Evolutionary conservation across 2,113 vertebrate species (phyloP), one percentile per base, ranked within the genome.

Genomic region (Nothocercus julius): DNA sequence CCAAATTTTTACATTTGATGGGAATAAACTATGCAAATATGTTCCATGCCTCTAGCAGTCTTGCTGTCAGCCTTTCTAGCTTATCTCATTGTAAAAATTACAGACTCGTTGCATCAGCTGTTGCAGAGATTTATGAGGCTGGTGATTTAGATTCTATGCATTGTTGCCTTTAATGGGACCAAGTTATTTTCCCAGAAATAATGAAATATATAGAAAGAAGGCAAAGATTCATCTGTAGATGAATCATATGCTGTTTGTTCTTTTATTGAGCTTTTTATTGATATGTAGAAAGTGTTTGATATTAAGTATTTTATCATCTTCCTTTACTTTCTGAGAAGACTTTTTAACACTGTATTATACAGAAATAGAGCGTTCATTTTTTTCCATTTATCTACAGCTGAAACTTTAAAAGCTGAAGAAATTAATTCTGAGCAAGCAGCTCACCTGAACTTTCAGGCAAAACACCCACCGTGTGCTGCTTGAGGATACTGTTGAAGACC

Each of bases 91-190:
- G 0, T 77, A 87, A 93, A 93, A 96, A 94, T 96, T 96, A 93
- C 93, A 96, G 90, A 82, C 75, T 92, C 93, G 85, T 95, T 96
- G 93, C 90, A 86, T 94, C 92, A 90, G 70, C 92, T 96, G 81
- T 89, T 92, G 81, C 80, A 59, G 74, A 95, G 90, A 84, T 94
- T 93, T 89, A 77, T 9, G 0, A 68, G 92, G 85, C 92, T 90
- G 82, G 62, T 89, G 86, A 84, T 93, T 87, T 85, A 92, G 83
- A 87, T 87, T 84, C 81, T 82, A 53, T 94, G 91, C 81, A 72
- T 79, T 32, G 0, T 73, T 95, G 58, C 20, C 44, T 88, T 76
- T 75, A 76, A 76, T 79, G 44, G 53, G 38, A 76, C 69, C 11
- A 16, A 40, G 70, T 92, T 79, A 45, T 88, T 92, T 94, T 94